Evolutionary conservation across 2,113 vertebrate species (phyloP).

Genomic region (Lophochroa leadbeateri): DNA sequence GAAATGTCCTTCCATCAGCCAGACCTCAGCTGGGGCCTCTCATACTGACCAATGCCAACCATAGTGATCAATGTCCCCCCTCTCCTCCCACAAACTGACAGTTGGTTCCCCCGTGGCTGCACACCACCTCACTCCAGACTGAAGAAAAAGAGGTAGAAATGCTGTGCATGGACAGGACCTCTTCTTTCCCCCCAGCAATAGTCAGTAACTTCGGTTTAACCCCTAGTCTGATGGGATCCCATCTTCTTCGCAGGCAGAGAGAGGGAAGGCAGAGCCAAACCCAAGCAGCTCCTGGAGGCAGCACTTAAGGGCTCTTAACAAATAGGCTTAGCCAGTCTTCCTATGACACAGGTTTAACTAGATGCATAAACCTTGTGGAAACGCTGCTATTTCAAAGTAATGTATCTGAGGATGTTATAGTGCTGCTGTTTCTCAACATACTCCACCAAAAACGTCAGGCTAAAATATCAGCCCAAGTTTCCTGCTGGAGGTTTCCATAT

Average conservation of each 20-base stretch:
- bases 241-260: accelerated
- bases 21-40: neutral
- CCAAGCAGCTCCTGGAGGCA: neutral
- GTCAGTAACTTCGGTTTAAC: neutral
- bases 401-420: neutral
- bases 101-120: accelerated
- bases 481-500: neutral
- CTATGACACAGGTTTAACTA: neutral
- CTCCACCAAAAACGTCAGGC: neutral
- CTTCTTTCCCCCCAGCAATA: neutral
- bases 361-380: neutral
- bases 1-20: neutral
- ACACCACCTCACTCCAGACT: neutral
- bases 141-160: neutral
- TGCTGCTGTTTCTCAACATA: neutral
- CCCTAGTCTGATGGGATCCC: neutral
- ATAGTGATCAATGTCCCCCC: neutral
- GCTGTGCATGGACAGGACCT: neutral
- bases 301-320: neutral
- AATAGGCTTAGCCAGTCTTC: neutral
- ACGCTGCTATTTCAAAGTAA: neutral
- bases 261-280: neutral
- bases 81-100: neutral
- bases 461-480: neutral
- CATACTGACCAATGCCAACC: accelerated